Evolutionary conservation across 2,113 vertebrate genomes (phyloP), one percentile per base, ranked within the genome.

Genomic region (Sarotherodon lohbergeri): DNA sequence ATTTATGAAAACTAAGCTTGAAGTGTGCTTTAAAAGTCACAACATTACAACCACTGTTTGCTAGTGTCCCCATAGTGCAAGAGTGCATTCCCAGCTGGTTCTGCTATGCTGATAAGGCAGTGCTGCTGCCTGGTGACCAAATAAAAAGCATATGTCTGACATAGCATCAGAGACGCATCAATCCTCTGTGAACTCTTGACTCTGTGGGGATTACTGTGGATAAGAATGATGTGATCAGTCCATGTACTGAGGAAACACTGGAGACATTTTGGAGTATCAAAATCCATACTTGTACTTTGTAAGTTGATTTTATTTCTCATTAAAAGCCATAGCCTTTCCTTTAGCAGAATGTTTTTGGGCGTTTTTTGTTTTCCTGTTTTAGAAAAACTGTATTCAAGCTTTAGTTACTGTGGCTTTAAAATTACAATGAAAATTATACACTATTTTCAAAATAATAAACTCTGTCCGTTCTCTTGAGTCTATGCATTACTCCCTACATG

Each of bases 91-190:
- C 84, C 91, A 90, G 93, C 90, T 93, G 93, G 89, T 88, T 89
- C 83, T 90, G 91, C 81, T 89, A 80, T 80, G 91, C 71, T 89
- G 90, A 94, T 95, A 93, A 94, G 90, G 82, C 89, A 86, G 63
- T 12, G 7, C 3, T 43, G 80, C 87, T 88, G 91, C 89, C 90
- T 90, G 91, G 90, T 87, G 88, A 89, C 90, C 89, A 94, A 95
- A 95, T 92, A 89, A 88, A 94, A 94, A 95, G 90, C 95, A 95
- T 89, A 92, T 95, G 94, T 91, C 91, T 91, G 82, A 95, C 92
- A 90, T 52, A 88, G 87, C 89, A 86, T 79, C 90, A 91, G 91
- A 90, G 91, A 93, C 83, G 81, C 92, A 93, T 93, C 94, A 89
- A 90, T 93, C 93, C 91, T 92, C 83, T 12, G 4, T 95, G 94